These are phyloP conservation scores for Pristionchus entomophagus DNA, from an alignment of 2,888 invertebrate species.

Conservation along the genomic window DNA sequence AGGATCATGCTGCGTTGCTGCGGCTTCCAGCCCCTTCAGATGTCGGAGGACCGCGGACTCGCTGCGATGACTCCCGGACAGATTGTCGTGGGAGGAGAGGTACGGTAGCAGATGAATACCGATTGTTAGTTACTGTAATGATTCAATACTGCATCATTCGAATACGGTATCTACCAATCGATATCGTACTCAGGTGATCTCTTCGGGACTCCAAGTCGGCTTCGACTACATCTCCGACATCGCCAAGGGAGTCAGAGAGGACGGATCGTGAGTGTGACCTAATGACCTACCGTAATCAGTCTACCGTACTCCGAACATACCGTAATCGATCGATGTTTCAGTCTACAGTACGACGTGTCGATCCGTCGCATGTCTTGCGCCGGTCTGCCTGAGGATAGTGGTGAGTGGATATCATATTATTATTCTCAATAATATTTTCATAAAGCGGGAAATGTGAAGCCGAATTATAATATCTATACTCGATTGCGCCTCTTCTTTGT, in stretches of 20 bases:
- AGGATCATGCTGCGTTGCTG: conserved; percentile 40
- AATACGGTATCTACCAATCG: no score
- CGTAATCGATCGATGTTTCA: background rate
- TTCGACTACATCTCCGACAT: conserved; percentile 48
- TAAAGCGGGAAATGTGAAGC: no score
- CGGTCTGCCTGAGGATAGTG: background rate
- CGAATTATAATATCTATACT: no score
- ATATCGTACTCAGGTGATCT: background rate
- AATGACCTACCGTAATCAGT: no score
- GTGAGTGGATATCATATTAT: background rate
- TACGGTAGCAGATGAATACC: background rate
- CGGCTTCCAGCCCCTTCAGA: background rate
- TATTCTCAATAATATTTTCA: no score
- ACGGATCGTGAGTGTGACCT: conserved; percentile 27
- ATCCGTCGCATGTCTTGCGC: conserved; percentile 36
- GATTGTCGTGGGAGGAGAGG: conserved; percentile 43
- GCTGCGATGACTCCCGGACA: background rate
- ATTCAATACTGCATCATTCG: no score
- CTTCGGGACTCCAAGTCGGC: background rate
- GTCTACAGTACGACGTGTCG: conserved; percentile 6
- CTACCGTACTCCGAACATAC: no score
- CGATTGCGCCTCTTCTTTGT: no score
- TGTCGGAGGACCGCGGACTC: conserved; percentile 43
- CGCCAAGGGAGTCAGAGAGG: background rate
- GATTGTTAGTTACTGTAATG: background rate